Evolutionary conservation across 2,888 invertebrate genomes (phyloP).

Genomic region (Apomyelois bistriatella): DNA sequence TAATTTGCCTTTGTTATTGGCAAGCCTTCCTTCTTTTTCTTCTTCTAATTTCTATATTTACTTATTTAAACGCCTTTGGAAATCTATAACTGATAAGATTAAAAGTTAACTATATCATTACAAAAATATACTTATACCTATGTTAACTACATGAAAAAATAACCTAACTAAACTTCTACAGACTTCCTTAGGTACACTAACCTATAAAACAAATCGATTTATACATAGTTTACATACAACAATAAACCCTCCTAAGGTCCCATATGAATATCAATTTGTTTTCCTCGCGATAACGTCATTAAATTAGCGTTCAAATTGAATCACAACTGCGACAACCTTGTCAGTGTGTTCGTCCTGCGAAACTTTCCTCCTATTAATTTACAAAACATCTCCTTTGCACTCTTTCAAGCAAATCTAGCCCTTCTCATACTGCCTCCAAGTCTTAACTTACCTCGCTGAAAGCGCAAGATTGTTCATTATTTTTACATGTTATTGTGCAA

Average conservation of each 20-base stretch:
- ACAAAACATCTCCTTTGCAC: conserved; percentile 67
- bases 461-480: conserved; percentile 76
- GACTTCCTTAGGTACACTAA: no score
- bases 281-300: conserved; percentile 73
- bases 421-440: conserved; percentile 43
- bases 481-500: conserved; percentile 80
- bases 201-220: neutral
- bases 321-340: conserved; percentile 79
- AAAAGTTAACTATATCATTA: no score
- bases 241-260: conserved; percentile 61
- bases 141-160: no score
- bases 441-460: conserved; percentile 47
- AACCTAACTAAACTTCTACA: no score
- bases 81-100: no score
- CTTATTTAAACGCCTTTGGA: no score
- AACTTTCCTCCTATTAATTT: conserved; percentile 80
- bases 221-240: conserved; percentile 37
- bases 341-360: conserved; percentile 69
- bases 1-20: no score
- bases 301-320: conserved; percentile 80
- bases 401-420: conserved; percentile 44
- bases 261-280: conserved; percentile 80
- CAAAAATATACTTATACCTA: no score
- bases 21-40: no score
- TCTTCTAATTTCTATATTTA: no score